Percentiles rank a stretch among this genome's conserved stretches.
These are phyloP conservation scores for Drosophila acutilabella DNA, from an alignment of 2,888 invertebrate genomes.

Conservation along the genomic window DNA sequence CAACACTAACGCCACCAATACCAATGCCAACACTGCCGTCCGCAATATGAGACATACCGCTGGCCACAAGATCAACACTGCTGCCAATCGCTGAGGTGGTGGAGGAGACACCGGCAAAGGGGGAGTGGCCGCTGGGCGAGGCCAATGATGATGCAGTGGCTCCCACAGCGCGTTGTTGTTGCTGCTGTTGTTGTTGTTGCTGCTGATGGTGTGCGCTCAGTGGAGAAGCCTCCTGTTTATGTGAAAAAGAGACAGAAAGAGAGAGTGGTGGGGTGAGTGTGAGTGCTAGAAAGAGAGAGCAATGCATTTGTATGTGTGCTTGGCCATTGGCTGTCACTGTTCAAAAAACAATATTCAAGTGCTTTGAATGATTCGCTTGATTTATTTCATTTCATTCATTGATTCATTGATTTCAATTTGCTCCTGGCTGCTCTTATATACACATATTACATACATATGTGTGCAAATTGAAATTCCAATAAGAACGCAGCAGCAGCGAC, in stretches of 20 bases:
- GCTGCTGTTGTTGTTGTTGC: constrained; percentile 67
- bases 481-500: constrained; percentile 51
- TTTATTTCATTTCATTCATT: constrained; percentile 42
- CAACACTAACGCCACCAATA: neutral
- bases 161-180: constrained; percentile 35
- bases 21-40: constrained; percentile 19
- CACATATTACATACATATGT: constrained; percentile 12
- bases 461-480: constrained; percentile 67
- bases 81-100: constrained; percentile 55
- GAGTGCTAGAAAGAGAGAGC: constrained; percentile 17
- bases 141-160: constrained; percentile 46
- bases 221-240: constrained; percentile 83
- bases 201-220: constrained; percentile 81
- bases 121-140: constrained; percentile 71
- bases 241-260: neutral
- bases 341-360: neutral
- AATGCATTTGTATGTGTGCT: constrained; percentile 29
- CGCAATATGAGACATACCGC: constrained; percentile 43
- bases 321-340: constrained; percentile 40
- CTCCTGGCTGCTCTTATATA: constrained; percentile 11
- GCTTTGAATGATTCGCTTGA: constrained; percentile 16
- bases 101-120: constrained; percentile 72
- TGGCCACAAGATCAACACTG: constrained; percentile 29
- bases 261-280: neutral
- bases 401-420: constrained; percentile 28